Conservation (phyloP, 2,797 vertebrate species). For the Eulemur coronatus region DNA sequence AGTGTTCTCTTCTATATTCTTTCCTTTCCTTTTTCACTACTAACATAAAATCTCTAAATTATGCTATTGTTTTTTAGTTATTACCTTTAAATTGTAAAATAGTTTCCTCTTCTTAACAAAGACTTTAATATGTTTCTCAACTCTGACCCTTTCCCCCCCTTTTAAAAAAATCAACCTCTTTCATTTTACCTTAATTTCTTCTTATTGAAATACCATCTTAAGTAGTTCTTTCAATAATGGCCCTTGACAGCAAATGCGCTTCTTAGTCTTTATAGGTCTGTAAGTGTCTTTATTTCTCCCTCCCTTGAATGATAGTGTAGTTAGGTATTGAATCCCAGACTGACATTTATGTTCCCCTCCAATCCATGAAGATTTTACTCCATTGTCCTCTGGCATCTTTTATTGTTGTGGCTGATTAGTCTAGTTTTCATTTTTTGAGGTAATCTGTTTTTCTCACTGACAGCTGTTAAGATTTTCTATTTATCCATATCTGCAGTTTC, state of each 20-base stretch:
- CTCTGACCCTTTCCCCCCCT: not conserved
- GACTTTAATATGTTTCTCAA: not conserved
- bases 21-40: not conserved
- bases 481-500: not conserved
- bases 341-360: not conserved
- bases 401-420: not conserved
- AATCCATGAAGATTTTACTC: not conserved
- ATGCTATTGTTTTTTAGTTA: not conserved
- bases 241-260: not conserved
- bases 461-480: not conserved
- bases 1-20: not conserved
- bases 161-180: not conserved
- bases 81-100: not conserved
- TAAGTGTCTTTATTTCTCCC: not conserved
- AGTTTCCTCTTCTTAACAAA: not conserved
- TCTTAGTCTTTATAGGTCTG: not conserved
- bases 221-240: not conserved
- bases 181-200: not conserved
- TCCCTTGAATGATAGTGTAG: not conserved
- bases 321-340: not conserved
- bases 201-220: not conserved
- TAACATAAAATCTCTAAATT: not conserved
- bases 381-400: not conserved
- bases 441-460: conserved; percentile 13
- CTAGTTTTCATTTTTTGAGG: not conserved